Percentiles rank a stretch among this genome's conserved stretches.
phyloP scores from a whole-genome alignment of 2,797 vertebrate genomes.

The Sphaeramia orbicularis region DNA sequence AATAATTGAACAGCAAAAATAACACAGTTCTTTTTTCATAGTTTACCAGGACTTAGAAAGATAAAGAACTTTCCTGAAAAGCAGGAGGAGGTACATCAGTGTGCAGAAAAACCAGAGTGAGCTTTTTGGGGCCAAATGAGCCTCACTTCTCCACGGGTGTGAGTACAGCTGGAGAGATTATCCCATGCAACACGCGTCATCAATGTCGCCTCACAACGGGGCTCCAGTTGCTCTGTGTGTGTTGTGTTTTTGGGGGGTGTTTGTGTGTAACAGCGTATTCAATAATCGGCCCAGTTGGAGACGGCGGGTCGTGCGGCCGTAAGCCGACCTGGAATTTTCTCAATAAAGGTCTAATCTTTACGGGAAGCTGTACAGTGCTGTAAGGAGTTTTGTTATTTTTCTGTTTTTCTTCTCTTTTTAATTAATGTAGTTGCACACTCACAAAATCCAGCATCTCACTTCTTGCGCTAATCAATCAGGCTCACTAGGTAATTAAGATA shows the following conservation, averaged over 20 bases:
- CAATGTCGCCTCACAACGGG: conserved; percentile 76
- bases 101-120: conserved; percentile 47
- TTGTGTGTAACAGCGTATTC: conserved; percentile 57
- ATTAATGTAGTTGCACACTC: conserved; percentile 26
- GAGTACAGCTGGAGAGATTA: conserved; percentile 79
- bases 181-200: conserved; percentile 81
- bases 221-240: conserved; percentile 60
- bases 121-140: conserved; percentile 62
- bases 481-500: too few species aligned
- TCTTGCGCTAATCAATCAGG: background rate
- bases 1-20: background rate
- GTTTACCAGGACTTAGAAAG: background rate
- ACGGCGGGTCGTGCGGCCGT: conserved; percentile 78
- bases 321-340: conserved; percentile 92
- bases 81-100: conserved; percentile 26
- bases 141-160: conserved; percentile 69
- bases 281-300: conserved; percentile 81
- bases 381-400: conserved; percentile 35
- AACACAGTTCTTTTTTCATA: background rate
- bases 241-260: conserved; percentile 41
- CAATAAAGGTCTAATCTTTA: conserved; percentile 90
- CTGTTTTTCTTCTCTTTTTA: too few species aligned
- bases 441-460: conserved; percentile 6
- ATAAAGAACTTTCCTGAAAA: conserved; percentile 18
- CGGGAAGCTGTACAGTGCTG: conserved; percentile 76